These are phyloP conservation scores for Athalia rosae DNA, from an alignment of 2,888 invertebrate species.

Conservation along the genomic window DNA sequence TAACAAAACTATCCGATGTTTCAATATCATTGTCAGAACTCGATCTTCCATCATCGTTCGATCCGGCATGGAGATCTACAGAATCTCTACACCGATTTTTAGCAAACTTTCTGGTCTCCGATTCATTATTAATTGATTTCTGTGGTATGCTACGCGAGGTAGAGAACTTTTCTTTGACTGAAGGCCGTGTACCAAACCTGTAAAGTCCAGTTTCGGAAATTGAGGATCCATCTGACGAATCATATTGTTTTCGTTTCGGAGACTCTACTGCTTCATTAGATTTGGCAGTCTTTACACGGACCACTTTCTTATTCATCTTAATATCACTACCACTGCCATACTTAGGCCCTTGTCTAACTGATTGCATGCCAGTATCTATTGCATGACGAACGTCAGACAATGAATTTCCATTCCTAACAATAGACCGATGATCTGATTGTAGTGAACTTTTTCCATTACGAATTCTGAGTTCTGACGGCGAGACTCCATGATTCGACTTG, in stretches of 20 bases:
- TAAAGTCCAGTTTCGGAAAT: slow-evolving; percentile 23
- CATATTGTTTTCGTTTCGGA: background rate
- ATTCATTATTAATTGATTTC: background rate
- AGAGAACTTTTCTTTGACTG: background rate
- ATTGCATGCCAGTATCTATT: background rate
- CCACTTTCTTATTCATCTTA: slow-evolving; percentile 21
- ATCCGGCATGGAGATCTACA: background rate
- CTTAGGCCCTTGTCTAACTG: slow-evolving; percentile 1
- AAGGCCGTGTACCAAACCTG: background rate
- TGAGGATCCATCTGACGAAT: slow-evolving; percentile 11
- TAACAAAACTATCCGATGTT: slow-evolving; percentile 67
- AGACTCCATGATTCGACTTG: background rate
- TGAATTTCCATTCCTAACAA: slow-evolving; percentile 54
- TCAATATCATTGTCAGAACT: slow-evolving; percentile 66
- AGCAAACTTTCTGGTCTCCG: background rate
- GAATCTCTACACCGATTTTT: background rate
- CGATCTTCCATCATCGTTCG: background rate
- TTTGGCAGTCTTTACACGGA: background rate
- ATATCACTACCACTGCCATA: slow-evolving; percentile 21
- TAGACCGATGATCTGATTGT: slow-evolving; percentile 1
- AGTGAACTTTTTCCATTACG: slow-evolving; percentile 3
- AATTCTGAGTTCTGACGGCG: slow-evolving; percentile 2
- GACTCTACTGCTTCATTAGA: slow-evolving; percentile 16
- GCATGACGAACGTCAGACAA: slow-evolving; percentile 49
- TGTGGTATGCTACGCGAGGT: slow-evolving; percentile 1